Evolutionary conservation across 2,797 vertebrate species (phyloP), one percentile per base, ranked within the genome.

Genomic region (Anabacerthia variegaticeps): DNA sequence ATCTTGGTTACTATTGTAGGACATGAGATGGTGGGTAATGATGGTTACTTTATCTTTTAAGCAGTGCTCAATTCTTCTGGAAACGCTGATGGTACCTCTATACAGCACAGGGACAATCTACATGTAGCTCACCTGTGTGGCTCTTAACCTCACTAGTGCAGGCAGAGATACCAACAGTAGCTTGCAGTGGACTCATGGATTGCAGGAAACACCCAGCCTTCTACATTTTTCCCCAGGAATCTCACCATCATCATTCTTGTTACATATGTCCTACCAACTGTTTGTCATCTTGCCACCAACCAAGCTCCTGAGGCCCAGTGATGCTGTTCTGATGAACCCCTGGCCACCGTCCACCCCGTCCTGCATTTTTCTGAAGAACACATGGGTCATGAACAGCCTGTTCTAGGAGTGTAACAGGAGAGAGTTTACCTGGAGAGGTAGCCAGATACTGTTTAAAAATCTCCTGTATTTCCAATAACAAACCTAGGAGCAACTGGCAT

Each of bases 241-340:
- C 54, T 43, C 27, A 11, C 23, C 24, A 12, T 21, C 9, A 2
- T 23, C 20, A 4, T 46, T 62, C 30, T 28, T 4, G 0, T 86
- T 63, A 32, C 36, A 1, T 36, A 32, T 28, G 28, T 71, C n/a
- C 43, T 59, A 37, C 36, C 9, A 36, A 1, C 36, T 61, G 10
- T 43, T 82, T n/a, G 32, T 55, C 14, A 1, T 28, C 71, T 68
- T 61, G 34, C 28, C 12, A 20, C 17, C 67, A 66, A 26, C 21
- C 7, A 39, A 76, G 39, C 20, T 76, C 19, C 52, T 36, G 43
- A 73, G 52, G 52, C 48, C 20, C 34, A 18, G 7, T 6, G 55
- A 20, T 87, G 84, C 23, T 56, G n/a, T 51, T 56, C 3, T 14
- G 43, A 27, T 5, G 7, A 49, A 55, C 32, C 15, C 28, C 41